Evolutionary conservation across 1,140 invertebrate genomes (phyloP).

Genomic region (Lepidotrigona ventralis): DNA sequence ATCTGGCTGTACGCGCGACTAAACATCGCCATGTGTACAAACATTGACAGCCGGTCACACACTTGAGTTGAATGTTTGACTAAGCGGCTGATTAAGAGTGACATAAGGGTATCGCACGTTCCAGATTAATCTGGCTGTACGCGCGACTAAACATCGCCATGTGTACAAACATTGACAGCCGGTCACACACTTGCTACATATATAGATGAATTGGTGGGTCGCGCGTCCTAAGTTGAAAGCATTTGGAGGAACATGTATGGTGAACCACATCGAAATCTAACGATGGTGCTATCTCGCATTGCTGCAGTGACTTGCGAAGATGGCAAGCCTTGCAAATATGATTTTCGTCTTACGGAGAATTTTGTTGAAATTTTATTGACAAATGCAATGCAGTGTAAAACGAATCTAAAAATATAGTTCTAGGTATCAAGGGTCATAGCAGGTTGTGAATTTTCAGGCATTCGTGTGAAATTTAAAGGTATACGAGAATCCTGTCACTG

Average conservation of each 20-base stretch:
- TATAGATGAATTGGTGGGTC: slow-evolving; percentile 53
- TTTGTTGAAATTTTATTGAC: too few relatives aligned
- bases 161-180: slow-evolving; percentile 70
- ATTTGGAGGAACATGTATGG: background rate
- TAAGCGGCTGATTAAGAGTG: slow-evolving; percentile 46
- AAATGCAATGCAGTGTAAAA: too few relatives aligned
- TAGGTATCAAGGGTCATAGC: too few relatives aligned
- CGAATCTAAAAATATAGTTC: too few relatives aligned
- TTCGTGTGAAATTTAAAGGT: too few relatives aligned
- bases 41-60: slow-evolving; percentile 70
- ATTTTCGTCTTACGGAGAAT: too few relatives aligned
- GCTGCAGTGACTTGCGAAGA: background rate
- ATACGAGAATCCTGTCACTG: too few relatives aligned
- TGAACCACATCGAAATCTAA: background rate
- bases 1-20: slow-evolving; percentile 62
- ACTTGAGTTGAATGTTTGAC: slow-evolving; percentile 26
- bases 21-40: slow-evolving; percentile 69
- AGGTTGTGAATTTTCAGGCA: too few relatives aligned
- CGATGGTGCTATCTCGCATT: background rate
- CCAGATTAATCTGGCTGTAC: slow-evolving; percentile 58
- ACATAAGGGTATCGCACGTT: slow-evolving; percentile 57
- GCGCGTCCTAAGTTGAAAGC: slow-evolving; percentile 9
- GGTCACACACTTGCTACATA: slow-evolving; percentile 61
- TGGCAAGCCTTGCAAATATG: too few relatives aligned
- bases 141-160: slow-evolving; percentile 67